phyloP scores from a whole-genome alignment of 1,140 invertebrate genomes.

The Tetraneura akinire region DNA sequence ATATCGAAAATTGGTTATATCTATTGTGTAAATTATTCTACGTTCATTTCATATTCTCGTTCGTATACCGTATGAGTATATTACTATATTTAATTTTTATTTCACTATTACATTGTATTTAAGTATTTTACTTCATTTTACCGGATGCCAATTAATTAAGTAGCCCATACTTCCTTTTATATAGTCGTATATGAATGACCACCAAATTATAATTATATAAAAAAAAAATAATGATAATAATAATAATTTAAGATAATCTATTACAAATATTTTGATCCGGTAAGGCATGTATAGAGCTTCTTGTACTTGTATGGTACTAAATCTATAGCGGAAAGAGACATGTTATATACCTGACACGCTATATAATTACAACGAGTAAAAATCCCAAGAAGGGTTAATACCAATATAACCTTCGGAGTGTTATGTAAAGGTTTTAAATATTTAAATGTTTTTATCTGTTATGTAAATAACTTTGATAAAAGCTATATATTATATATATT shows the following conservation, averaged over 20 bases:
- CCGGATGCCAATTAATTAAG: not conserved
- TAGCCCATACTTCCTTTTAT: slow-evolving; percentile 35
- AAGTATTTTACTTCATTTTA: not conserved
- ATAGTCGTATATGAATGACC: not conserved
- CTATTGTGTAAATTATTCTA: too few species aligned
- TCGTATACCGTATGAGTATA: too few species aligned
- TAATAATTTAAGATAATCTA: slow-evolving; percentile 5
- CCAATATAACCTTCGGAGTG: slow-evolving; percentile 1
- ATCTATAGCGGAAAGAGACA: slow-evolving; percentile 28
- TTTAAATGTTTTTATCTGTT: not conserved
- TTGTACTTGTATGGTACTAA: slow-evolving; percentile 43
- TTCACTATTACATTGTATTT: not conserved
- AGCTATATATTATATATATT: too few species aligned
- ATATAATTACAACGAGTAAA: not conserved
- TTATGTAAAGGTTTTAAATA: slow-evolving; percentile 2
- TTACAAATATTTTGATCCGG: slow-evolving; percentile 43
- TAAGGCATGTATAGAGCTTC: slow-evolving; percentile 25
- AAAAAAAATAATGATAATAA: too few species aligned
- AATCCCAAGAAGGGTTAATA: slow-evolving; percentile 26
- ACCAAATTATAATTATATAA: not conserved
- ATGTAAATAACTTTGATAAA: too few species aligned
- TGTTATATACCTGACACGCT: slow-evolving; percentile 32
- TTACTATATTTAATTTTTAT: too few species aligned
- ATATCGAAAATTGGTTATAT: too few species aligned
- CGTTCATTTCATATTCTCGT: too few species aligned